Evolutionary conservation across 2,888 invertebrate genomes (phyloP), one percentile per base, ranked within the genome.

Genomic region (Fragum fragum): DNA sequence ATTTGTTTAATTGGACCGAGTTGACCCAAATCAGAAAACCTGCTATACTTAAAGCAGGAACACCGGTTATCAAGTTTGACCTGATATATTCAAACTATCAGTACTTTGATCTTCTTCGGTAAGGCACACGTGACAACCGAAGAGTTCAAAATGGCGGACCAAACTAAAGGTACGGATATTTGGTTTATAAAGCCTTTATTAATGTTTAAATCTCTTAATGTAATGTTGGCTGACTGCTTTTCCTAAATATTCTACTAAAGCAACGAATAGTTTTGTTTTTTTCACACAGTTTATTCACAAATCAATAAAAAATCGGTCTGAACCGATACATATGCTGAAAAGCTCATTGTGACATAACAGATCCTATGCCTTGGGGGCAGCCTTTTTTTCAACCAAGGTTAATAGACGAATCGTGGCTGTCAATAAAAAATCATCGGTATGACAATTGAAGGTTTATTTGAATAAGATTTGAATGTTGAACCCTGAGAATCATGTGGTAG

Each of bases 91-190:
- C 14, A 57, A 18, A 47, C 47, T 28, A 57, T 57, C 57, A 28
- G 66, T 66, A 66, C 66, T 42, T 66, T 66, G 42, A 39, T 39
- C 42, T 14, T 42, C 1, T 26, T 1, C 28, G 1, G 3, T 16
- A 16, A 11, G 53, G 29, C 70, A 29, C 81, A 87, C 87, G 85
- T 85, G 87, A 87, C 79, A 42, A 39, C 39, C 14, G 21, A 32
- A 77, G 66, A 85, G 81, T 77, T 73, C 76, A 85, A 85, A 87
- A 87, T 87, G 87, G 87, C 85, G 83, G 73, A 77, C 79, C 73
- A 70, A 69, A 36, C 73, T 6, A 21, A 42, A 29, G 61, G 57
- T 77, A 68, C 23, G 73, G 32, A 18, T 29, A 47, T 14, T 53
- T 59, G 23, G 42, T n/a, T 16, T 1, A 14, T 39, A n/a, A 47